Conservation (phyloP, 2,113 vertebrate species). For the Ascaphus truei region DNA sequence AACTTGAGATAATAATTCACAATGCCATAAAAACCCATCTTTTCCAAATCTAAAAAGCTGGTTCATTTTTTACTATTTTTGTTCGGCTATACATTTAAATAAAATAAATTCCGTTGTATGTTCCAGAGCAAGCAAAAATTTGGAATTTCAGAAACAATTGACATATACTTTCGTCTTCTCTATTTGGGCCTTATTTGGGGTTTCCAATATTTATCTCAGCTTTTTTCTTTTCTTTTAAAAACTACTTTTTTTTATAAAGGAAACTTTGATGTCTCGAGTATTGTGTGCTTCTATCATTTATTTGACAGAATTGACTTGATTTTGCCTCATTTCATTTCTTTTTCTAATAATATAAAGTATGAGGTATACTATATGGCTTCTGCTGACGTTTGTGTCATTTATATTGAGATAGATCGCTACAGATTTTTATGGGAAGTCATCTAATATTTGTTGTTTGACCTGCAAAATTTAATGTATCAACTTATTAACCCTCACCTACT, state of each 20-base stretch:
- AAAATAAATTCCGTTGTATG: too few species aligned
- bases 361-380: not conserved
- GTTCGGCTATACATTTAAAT: too few species aligned
- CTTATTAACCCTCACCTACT: constrained; percentile 35
- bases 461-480: constrained; percentile 32
- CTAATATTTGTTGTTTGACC: constrained; percentile 27
- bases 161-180: too few species aligned
- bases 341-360: not conserved
- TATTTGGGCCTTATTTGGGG: not conserved
- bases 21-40: too few species aligned
- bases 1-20: too few species aligned
- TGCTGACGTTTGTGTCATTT: not conserved
- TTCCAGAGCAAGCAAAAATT: too few species aligned
- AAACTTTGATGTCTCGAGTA: not conserved
- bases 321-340: not conserved
- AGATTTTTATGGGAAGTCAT: constrained; percentile 28
- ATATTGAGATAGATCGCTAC: constrained; percentile 24
- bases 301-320: too few species aligned
- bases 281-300: too few species aligned
- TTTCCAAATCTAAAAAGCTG: too few species aligned
- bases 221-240: not conserved
- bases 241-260: not conserved
- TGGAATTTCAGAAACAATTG: too few species aligned
- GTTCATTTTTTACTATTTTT: too few species aligned
- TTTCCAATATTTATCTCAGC: not conserved